phyloP scores from a whole-genome alignment of 2,797 vertebrate genomes.

The Tragopan temminckii region DNA sequence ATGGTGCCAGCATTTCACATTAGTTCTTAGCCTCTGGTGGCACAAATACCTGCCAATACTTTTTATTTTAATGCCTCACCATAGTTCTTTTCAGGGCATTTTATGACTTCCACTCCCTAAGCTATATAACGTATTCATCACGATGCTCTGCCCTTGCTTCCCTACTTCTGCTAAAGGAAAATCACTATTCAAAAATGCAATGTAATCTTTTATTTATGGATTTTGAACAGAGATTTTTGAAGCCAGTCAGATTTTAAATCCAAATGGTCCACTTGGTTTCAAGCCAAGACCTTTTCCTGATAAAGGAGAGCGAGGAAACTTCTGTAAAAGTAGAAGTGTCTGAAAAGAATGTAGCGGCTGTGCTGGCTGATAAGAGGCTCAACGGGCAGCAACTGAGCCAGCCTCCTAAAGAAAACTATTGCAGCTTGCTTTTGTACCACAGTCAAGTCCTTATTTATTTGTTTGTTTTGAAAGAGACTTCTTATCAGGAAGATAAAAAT shows the following conservation, averaged over 20 bases:
- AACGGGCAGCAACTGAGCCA: background rate
- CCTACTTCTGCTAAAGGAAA: background rate
- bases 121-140: background rate
- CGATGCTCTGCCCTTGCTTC: background rate
- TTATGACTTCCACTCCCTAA: slow-evolving; percentile 8
- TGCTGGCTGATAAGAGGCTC: background rate
- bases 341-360: slow-evolving; percentile 29
- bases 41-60: background rate
- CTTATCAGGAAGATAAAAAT: background rate
- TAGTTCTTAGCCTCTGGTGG: background rate
- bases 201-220: background rate
- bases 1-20: slow-evolving; percentile 14
- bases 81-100: background rate
- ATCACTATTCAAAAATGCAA: background rate
- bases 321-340: slow-evolving; percentile 30
- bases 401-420: background rate
- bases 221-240: slow-evolving; percentile 27
- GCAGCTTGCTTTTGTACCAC: background rate
- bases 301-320: slow-evolving; percentile 22
- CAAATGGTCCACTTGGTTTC: slow-evolving; percentile 43
- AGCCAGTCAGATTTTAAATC: slow-evolving; percentile 48
- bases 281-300: slow-evolving; percentile 51
- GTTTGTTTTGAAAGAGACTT: background rate
- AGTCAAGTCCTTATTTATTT: background rate
- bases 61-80: background rate